Evolutionary conservation across 2,797 vertebrate genomes (phyloP), one percentile per base, ranked within the genome.

Genomic region (Oryzias sinensis): DNA sequence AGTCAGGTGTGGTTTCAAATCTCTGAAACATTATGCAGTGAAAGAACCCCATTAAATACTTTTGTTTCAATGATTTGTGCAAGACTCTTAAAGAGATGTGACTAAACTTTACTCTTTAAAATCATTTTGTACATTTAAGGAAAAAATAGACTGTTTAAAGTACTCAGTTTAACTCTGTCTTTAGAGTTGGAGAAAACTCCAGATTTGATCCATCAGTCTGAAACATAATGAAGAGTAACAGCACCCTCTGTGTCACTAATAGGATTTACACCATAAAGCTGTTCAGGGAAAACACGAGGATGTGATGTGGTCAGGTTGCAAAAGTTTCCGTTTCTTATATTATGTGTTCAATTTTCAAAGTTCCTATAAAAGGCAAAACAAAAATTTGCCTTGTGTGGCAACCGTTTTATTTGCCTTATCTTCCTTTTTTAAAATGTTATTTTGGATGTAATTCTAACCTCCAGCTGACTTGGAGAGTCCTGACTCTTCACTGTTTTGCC

Each of bases 191-290:
- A 37, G 2, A 3, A 37, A 37, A 37, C 33, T 37, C 33, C 4
- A 37, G 15, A 22, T 40, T 2, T 1, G 1, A 20, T 49, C 20
- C 24, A 2, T 17, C 13, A 29, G 40, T 43, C 1, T 42, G 41
- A 33, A 7, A 4, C 29, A 22, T 17, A 20, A 22, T 59, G 60
- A 78, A 80, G 83, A 49, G 61, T 83, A 88, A 76, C 25, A 84
- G 85, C 59, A 64, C 85, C 88, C 74, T 78, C 87, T 89, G 52
- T 82, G 73, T 68, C 44, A 57, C 42, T 45, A 55, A 70, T 25
- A 3, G 37, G 52, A 66, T 65, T 49, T 17, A 11, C 11, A 14
- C 2, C 9, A 37, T 3, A 11, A 37, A 37, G 27, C 11, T 43
- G 37, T n/a, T 62, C 6, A 14, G 57, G 43, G 25, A 49, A 24